These are phyloP conservation scores for Cryptus armator DNA, from an alignment of 2,888 invertebrate species.

Conservation along the genomic window DNA sequence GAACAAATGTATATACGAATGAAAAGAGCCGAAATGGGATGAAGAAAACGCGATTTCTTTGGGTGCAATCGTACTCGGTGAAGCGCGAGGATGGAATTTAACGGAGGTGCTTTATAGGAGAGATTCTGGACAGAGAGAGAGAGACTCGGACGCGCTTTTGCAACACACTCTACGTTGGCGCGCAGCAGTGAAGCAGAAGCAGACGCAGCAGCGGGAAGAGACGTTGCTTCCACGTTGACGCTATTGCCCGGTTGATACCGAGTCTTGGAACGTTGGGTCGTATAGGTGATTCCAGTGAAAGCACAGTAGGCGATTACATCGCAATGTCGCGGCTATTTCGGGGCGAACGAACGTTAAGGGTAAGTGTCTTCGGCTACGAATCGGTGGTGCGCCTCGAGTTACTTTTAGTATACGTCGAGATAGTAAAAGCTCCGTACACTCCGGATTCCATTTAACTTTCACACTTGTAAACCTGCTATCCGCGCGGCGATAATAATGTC, in stretches of 20 bases:
- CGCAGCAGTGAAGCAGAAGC: constrained; percentile 7
- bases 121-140: constrained; percentile 19
- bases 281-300: constrained; percentile 69
- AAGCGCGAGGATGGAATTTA: constrained; percentile 35
- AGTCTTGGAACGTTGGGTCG: constrained; percentile 25
- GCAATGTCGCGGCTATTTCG: constrained; percentile 71
- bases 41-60: constrained; percentile 7
- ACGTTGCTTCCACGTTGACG: constrained; percentile 18
- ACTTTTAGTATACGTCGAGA: constrained; percentile 56
- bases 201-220: constrained; percentile 39
- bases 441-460: neutral
- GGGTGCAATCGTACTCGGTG: constrained; percentile 27
- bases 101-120: constrained; percentile 5
- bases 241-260: constrained; percentile 15
- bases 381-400: constrained; percentile 61
- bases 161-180: neutral
- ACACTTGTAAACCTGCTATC: neutral
- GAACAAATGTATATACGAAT: neutral
- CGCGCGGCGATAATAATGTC: neutral
- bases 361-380: constrained; percentile 69
- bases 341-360: constrained; percentile 67
- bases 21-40: neutral
- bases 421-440: neutral
- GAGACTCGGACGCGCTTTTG: neutral
- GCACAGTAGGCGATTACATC: constrained; percentile 71